Evolutionary conservation across 1,140 invertebrate genomes (phyloP), one percentile per base, ranked within the genome.

Genomic region (Hylyphantes graminicola): DNA sequence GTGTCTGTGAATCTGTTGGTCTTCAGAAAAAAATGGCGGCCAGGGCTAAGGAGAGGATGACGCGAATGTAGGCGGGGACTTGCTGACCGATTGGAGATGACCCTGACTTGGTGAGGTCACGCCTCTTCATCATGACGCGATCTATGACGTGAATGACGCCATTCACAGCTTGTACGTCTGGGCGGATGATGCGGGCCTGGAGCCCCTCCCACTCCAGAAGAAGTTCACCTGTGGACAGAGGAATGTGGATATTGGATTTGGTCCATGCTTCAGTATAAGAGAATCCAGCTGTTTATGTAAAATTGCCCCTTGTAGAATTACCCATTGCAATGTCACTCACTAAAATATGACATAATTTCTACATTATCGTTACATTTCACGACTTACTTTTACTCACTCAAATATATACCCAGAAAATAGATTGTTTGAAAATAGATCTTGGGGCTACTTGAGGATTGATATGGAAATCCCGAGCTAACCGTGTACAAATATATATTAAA

Each of bases 91-190:
- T n/a, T 0, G 72, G 61, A 51, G 82, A 35, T 35, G 35, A 35
- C 8, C 50, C 67, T 17, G 83, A 78, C 51, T 79, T 85, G 19
- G 83, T 91, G n/a, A 97, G 93, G 89, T 97, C 96, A 86, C 93
- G 93, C 86, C 95, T 94, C 89, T 93, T 92, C 83, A 97, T 90
- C 86, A 98, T 93, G 13, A 95, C 95, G 81, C 90, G 91, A 88
- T 97, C 95, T 87, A 98, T 96, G 59, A 97, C 95, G 89, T 98
- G 96, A 86, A 97, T 97, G 75, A 97, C 94, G 53, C 96, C 96
- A 89, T 98, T 97, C 87, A 95, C 96, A 89, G 96, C 97, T 87
- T 95, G 94, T 1, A 98, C 94, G 89, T 97, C 95, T 3, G 95
- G 94, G 85, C 95, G 92, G 88, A 94, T 93, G n/a, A 98, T 94